These are phyloP conservation scores for Auanema freiburgensis DNA, from an alignment of 2,888 invertebrate species.

Conservation along the genomic window DNA sequence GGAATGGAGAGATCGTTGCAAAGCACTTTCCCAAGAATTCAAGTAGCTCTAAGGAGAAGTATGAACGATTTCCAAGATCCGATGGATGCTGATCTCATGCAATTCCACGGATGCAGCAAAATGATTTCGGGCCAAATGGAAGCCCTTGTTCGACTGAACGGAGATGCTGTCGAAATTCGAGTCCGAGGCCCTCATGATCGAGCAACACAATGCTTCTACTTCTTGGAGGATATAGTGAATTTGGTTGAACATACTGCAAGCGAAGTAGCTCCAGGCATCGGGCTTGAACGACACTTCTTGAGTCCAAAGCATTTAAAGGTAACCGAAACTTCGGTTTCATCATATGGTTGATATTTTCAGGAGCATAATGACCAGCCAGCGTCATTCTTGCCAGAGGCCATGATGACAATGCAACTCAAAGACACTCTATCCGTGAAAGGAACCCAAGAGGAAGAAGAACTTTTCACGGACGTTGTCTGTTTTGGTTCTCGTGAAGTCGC, in stretches of 20 bases:
- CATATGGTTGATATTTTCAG: conserved; percentile 14
- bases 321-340: background rate
- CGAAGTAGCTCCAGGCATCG: conserved; percentile 74
- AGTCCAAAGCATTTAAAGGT: conserved; percentile 68
- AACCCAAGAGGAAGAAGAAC: conserved; percentile 69
- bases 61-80: conserved; percentile 69
- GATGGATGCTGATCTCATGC: conserved; percentile 74
- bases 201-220: conserved; percentile 70
- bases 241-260: conserved; percentile 71
- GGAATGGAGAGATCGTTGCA: conserved; percentile 71
- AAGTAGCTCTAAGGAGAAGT: conserved; percentile 72
- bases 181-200: conserved; percentile 66
- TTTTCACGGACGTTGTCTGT: conserved; percentile 71
- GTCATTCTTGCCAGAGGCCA: conserved; percentile 55
- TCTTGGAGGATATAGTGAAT: conserved; percentile 71
- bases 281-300: conserved; percentile 73
- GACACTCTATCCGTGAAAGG: conserved; percentile 65
- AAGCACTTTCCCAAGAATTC: conserved; percentile 74
- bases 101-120: conserved; percentile 72
- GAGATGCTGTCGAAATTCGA: conserved; percentile 63
- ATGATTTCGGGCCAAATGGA: conserved; percentile 75
- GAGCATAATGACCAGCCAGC: conserved; percentile 52
- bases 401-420: conserved; percentile 66
- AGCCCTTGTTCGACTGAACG: conserved; percentile 70
- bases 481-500: conserved; percentile 70